Evolutionary conservation across 2,888 invertebrate genomes (phyloP), one percentile per base, ranked within the genome.

Genomic region (Myathropa florea): DNA sequence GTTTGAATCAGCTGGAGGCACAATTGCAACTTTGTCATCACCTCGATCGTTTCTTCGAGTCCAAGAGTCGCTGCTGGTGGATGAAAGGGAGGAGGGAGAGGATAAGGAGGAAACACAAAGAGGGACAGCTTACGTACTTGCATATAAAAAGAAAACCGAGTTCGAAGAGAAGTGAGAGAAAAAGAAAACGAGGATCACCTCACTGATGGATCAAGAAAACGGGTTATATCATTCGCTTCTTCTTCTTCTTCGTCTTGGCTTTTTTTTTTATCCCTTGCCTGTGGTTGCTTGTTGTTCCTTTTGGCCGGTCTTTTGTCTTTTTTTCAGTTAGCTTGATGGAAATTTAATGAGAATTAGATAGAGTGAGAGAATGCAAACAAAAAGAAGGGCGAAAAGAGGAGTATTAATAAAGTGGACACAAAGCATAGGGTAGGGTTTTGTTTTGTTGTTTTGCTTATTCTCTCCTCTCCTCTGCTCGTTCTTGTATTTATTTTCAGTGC

Each of bases 1-100:
- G 61, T 33, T 73, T 64, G 4, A 33, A 73, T 73, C 73, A 73
- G 73, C 63, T 73, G 63, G 73, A 53, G 73, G 64, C 55, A 30
- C 64, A 64, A 14, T 26, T 39, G 26, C 26, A 70, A n/a, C 6
- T 46, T 28, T 65, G 28, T 53, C 26, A 53, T 53, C 39, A 6
- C 59, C 28, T 28, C 36, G 36, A 28, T 71, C 39, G 36, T 36
- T 59, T 26, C 18, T 60, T n/a, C 0, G 59, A 60, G 39, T 9
- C 7, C 26, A 6, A 28, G 36, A 71, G 28, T 23, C 18, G 2
- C 6, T 46, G 39, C 18, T 14, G 18, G 18, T 18, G 39, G n/a
- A n/a, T n/a, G n/a, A 1, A n/a, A n/a, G 4, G 39, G 39, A 18
- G 7, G 7, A 7, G n/a, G 2, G n/a, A n/a, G 46, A 0, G n/a